Conservation (phyloP, 1,140 invertebrate species). For the Dendrolimus kikuchii region DNA sequence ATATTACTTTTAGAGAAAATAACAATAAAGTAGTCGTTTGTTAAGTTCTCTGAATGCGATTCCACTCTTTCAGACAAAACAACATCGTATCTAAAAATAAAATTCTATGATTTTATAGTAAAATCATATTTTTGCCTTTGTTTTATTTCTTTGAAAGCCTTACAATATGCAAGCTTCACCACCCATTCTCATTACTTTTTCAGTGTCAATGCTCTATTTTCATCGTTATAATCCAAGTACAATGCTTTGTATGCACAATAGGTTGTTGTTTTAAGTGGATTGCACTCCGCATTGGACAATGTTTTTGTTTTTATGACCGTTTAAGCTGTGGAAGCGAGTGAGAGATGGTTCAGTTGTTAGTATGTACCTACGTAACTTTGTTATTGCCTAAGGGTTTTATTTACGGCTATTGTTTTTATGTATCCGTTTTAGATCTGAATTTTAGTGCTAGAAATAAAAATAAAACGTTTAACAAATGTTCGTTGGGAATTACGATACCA, state of each 20-base stretch:
- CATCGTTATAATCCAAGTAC: too few relatives aligned
- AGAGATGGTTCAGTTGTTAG: slow-evolving; percentile 25
- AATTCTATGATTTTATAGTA: too few relatives aligned
- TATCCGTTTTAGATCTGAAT: not conserved
- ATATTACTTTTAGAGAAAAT: too few relatives aligned
- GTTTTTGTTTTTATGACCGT: slow-evolving; percentile 31
- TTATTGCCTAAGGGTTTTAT: slow-evolving; percentile 21
- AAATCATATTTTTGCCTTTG: too few relatives aligned
- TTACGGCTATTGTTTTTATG: slow-evolving; percentile 21
- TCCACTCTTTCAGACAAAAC: too few relatives aligned
- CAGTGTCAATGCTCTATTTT: not conserved
- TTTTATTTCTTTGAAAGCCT: too few relatives aligned
- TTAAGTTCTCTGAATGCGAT: too few relatives aligned
- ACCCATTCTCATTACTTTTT: not conserved
- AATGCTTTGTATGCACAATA: slow-evolving; percentile 12
- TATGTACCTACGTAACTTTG: slow-evolving; percentile 11
- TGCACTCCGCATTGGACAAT: slow-evolving; percentile 25
- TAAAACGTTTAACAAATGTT: too few relatives aligned
- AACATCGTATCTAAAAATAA: too few relatives aligned
- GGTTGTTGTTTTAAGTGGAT: slow-evolving; percentile 23
- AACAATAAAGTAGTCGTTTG: too few relatives aligned
- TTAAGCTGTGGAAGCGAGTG: slow-evolving; percentile 17
- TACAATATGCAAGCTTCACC: too few relatives aligned
- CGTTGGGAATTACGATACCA: too few relatives aligned
- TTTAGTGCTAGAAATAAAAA: not conserved